Evolutionary conservation across 2,888 invertebrate species (phyloP).

Genomic region (Polyommatus iphigenia): DNA sequence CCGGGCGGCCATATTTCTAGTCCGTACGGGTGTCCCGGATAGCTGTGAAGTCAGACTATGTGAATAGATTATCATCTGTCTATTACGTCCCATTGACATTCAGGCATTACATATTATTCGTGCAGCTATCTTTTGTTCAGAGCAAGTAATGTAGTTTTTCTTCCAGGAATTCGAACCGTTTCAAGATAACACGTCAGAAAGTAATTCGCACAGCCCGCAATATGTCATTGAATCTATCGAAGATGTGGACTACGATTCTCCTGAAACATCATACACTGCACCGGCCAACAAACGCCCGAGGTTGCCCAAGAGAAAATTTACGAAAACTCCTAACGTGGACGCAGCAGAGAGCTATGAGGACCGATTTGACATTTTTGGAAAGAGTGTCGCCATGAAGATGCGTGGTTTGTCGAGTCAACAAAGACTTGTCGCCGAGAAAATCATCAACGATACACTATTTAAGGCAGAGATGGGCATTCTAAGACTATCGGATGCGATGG

Average conservation of each 20-base stretch:
- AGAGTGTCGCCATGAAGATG: constrained; percentile 33
- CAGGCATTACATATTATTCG: no score
- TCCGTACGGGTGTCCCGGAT: no score
- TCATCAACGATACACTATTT: constrained; percentile 34
- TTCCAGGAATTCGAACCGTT: background rate
- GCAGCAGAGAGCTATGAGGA: background rate
- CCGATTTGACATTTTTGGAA: constrained; percentile 31
- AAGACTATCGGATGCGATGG: constrained; percentile 4
- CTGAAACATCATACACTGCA: background rate
- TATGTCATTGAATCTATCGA: background rate
- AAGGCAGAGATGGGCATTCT: constrained; percentile 34
- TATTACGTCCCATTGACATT: no score
- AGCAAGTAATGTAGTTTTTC: background rate
- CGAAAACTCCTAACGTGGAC: background rate
- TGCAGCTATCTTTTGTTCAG: no score
- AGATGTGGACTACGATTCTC: background rate
- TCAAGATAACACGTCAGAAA: constrained; percentile 13
- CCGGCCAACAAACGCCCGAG: background rate
- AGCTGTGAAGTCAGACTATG: no score
- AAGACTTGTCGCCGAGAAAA: constrained; percentile 32
- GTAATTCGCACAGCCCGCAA: background rate
- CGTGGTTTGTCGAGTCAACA: constrained; percentile 29
- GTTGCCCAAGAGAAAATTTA: constrained; percentile 1
- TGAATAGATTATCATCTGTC: no score
- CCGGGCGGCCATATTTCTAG: no score